Base-by-base conservation (phyloP, 2,797 vertebrate genomes). In the Neosilurus hyrtlii region DNA sequence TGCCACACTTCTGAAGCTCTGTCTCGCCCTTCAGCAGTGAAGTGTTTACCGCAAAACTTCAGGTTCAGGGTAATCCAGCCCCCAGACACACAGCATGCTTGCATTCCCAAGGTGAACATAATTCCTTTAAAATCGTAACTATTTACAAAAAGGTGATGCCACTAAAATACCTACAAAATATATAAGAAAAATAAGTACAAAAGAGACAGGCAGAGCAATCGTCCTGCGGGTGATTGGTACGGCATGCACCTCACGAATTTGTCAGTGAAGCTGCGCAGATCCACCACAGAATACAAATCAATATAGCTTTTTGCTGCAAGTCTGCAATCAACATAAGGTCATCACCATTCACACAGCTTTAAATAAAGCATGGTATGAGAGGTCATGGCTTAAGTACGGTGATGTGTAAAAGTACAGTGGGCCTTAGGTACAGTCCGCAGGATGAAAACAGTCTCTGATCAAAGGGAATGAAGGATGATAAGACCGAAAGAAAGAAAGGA, bases 231-330 rank as follows among this genome's bases (percentile, higher is more conserved):
- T 43, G 51, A 59, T 22, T 16, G 51, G 59, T 82, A 67, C 22
- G 12, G 51, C 77, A 77, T 82, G 83, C 82, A 63, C 73, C 83
- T 88, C 82, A 80, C 51, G 76, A 80, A 57, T 59, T 59, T 59
- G 70, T 49, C 67, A n/a, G 54, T 66, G 82, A 74, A 49, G 83
- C 79, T 67, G 76, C 43, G 63, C 37, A n/a, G 49, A 54, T 74
- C 70, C 70, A 22, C 83, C 24, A 77, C 49, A 20, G 84, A 88
- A 86, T 86, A 76, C 86, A 87, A 86, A 88, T 88, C 86, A 84
- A 86, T 87, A 79, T 59, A 62, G 51, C n/a, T 43, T 12, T 83
- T 75, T 26, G 52, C 76, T 63, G 80, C 84, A 86, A 59, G 62
- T 84, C 72, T 81, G n/a, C 52, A 77, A 84, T 81, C 79, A 77